Conservation (phyloP, 2,797 vertebrate species). For the Podargus strigoides region DNA sequence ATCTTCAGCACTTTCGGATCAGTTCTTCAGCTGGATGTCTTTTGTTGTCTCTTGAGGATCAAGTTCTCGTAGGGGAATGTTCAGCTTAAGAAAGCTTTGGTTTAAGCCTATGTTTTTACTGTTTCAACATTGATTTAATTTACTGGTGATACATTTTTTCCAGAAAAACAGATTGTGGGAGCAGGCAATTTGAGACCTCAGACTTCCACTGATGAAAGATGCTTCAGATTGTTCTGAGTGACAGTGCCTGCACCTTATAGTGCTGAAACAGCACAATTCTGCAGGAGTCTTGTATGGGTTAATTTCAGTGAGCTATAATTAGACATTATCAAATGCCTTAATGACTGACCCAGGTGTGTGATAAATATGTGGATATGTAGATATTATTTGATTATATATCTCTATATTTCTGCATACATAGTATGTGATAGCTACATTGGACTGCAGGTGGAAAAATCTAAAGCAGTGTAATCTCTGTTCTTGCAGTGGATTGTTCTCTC, state of each 20-base stretch:
- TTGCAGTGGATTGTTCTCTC: neutral
- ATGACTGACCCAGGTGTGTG: neutral
- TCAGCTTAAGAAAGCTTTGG: neutral
- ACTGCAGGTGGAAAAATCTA: neutral
- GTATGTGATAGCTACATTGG: neutral
- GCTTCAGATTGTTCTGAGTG: neutral
- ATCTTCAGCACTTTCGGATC: neutral
- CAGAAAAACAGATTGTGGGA: neutral
- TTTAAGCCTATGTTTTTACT: neutral
- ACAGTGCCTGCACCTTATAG: accelerated
- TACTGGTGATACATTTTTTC: neutral
- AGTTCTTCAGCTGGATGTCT: neutral
- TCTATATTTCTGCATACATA: neutral
- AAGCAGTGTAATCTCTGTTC: neutral
- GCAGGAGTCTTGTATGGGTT: neutral
- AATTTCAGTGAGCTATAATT: neutral
- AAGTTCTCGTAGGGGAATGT: neutral
- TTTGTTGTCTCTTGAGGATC: neutral
- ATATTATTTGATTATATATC: neutral
- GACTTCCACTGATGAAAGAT: neutral
- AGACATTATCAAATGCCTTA: neutral
- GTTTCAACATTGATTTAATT: neutral
- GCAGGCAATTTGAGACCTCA: neutral
- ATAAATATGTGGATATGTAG: neutral
- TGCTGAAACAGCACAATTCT: neutral